Base-by-base conservation (phyloP, 2,113 vertebrate genomes). In the Crocuta crocuta region DNA sequence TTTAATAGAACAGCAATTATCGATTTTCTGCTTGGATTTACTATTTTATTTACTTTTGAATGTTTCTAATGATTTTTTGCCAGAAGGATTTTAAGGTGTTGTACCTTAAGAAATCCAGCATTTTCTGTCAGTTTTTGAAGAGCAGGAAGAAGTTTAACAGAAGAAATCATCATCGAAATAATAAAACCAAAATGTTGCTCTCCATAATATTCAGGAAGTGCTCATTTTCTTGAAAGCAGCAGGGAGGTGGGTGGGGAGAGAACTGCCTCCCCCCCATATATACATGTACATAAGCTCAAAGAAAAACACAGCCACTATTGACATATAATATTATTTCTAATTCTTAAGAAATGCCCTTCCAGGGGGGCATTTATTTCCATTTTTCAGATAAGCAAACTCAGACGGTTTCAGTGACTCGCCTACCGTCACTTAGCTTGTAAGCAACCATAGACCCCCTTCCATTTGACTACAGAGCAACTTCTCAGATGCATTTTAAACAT, bases 81-180 rank as follows among this genome's bases (percentile, higher is more conserved):
- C 23, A 10, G 24, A 4, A 10, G 70, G 70, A 87, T 83, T 65
- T 35, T n/a, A 93, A 24, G 10, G 33, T 76, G 7, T 70, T 74
- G 11, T n/a, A 53, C 31, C 21, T 93, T 87, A 50, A 87, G 68
- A 98, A 87, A 94, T 23, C 43, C 35, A 74, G 28, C 61, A 63
- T 68, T 96, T 89, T 68, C 90, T 92, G 17, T 33, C 26, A 73
- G 71, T 23, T 71, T 95, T 58, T 90, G 28, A 82, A 50, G 71
- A 94, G 7, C 13, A 73, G 73, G 55, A 81, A 86, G 26, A 91
- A 50, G 33, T 70, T 89, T 81, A 78, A 66, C 12, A 63, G 68
- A 73, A 93, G 17, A 95, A 80, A 63, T 74, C 24, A 45, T 66
- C 39, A 74, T 68, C 55, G 43, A 93, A 93, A 68, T 74, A 94